Evolutionary conservation across 2,888 invertebrate genomes (phyloP).

Genomic region (Lomographa bimaculata): DNA sequence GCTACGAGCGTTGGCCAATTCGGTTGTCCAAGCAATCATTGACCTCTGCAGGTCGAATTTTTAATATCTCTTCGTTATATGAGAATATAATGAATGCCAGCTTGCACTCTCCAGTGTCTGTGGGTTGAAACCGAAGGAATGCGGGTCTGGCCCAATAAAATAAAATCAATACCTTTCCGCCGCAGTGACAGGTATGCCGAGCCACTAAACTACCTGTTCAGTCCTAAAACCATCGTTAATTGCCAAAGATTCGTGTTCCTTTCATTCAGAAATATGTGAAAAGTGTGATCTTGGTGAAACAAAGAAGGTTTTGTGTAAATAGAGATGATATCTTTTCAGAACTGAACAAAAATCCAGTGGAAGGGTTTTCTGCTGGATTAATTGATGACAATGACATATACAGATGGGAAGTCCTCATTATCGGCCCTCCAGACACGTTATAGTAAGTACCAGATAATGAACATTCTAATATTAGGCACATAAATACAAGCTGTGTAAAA

Average conservation of each 20-base stretch:
- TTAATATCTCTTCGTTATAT: constrained; percentile 54
- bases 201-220: constrained; percentile 55
- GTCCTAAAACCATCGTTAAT: constrained; percentile 52
- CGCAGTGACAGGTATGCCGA: constrained; percentile 64
- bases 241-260: constrained; percentile 52
- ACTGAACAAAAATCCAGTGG: constrained; percentile 99
- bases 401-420: constrained; percentile 99
- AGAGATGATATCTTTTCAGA: constrained; percentile 86
- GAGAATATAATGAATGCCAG: constrained; percentile 24
- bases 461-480: constrained; percentile 9
- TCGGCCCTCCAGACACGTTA: constrained; percentile 99
- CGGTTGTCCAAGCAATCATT: constrained; percentile 70
- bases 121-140: constrained; percentile 4
- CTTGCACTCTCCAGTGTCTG: constrained; percentile 8
- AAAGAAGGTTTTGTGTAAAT: constrained; percentile 3
- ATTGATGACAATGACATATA: constrained; percentile 99
- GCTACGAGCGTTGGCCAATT: constrained; percentile 58
- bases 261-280: constrained; percentile 10
- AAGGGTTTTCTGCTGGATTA: constrained; percentile 99
- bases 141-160: constrained; percentile 35
- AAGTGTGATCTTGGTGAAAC: constrained; percentile 2
- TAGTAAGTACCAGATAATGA: constrained; percentile 89
- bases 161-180: constrained; percentile 72
- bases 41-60: constrained; percentile 81
- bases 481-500: constrained; percentile 1